Evolutionary conservation across 2,113 vertebrate genomes (phyloP).

Genomic region (Lipophrys pholis): DNA sequence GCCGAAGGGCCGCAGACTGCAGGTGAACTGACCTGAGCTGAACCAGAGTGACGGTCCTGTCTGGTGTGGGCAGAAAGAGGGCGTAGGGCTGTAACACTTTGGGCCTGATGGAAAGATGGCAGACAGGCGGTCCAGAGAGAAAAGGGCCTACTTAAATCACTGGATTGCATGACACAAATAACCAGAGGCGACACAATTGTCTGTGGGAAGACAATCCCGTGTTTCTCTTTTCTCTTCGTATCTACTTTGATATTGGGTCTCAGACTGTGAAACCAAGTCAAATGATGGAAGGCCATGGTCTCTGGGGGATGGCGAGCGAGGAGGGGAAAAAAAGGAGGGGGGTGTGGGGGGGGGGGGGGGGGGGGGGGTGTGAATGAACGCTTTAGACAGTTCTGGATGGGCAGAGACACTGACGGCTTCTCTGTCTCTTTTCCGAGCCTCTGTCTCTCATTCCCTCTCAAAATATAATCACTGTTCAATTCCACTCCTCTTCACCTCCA

Average conservation of each 20-base stretch:
- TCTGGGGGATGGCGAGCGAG: conserved; percentile 33
- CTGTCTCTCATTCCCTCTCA: conserved; percentile 21
- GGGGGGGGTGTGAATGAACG: conserved; percentile 47
- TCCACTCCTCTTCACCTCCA: conserved; percentile 22
- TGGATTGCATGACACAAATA: conserved; percentile 59
- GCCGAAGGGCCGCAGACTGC: conserved; percentile 38
- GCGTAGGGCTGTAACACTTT: conserved; percentile 29
- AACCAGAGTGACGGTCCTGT: conserved; percentile 43
- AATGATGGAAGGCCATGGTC: conserved; percentile 60
- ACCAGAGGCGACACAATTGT: conserved; percentile 61
- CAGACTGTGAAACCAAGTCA: conserved; percentile 67
- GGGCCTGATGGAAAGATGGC: conserved; percentile 43
- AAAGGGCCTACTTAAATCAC: conserved; percentile 33
- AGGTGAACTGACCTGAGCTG: conserved; percentile 63
- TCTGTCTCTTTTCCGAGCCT: conserved; percentile 26
- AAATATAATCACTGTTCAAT: conserved; percentile 43
- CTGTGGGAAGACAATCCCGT: conserved; percentile 56
- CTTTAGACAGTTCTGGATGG: conserved; percentile 64
- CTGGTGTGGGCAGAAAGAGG: conserved; percentile 23
- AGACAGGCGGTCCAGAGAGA: conserved; percentile 30
- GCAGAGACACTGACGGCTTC: conserved; percentile 48
- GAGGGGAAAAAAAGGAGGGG: conserved; percentile 16
- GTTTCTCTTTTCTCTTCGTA: conserved; percentile 72
- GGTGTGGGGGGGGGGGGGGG: background rate
- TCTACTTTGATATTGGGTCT: conserved; percentile 69